These are phyloP conservation scores for Synergus japonicus DNA, from an alignment of 2,888 invertebrate genomes.

Conservation along the genomic window DNA sequence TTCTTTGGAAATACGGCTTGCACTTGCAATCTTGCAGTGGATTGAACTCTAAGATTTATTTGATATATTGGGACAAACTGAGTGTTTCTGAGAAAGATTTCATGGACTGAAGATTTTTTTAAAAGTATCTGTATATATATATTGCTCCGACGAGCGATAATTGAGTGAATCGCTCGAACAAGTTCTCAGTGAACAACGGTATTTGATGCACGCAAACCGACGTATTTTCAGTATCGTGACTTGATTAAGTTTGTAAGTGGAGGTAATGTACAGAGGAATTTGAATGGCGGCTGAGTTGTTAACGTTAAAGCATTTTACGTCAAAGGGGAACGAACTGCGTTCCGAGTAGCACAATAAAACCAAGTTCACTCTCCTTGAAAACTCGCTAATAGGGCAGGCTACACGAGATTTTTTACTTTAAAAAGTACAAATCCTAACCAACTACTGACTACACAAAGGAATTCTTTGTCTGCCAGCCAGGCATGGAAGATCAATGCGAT, in stretches of 20 bases:
- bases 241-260: constrained; percentile 31
- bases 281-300: constrained; percentile 54
- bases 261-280: constrained; percentile 56
- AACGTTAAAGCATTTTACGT: constrained; percentile 55
- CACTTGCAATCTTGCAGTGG: too few relatives aligned
- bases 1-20: too few relatives aligned
- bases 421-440: constrained; percentile 53
- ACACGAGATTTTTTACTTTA: constrained; percentile 60
- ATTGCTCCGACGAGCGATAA: constrained; percentile 11
- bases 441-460: constrained; percentile 59
- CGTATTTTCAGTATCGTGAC: constrained; percentile 19
- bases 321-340: constrained; percentile 59
- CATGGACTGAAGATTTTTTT: not conserved
- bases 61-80: not conserved
- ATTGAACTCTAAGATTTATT: too few relatives aligned
- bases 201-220: constrained; percentile 21
- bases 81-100: not conserved
- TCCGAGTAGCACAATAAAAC: constrained; percentile 62
- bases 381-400: constrained; percentile 65
- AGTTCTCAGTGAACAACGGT: not conserved
- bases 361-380: constrained; percentile 64
- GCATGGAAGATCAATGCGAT: constrained; percentile 40
- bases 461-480: constrained; percentile 60
- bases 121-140: not conserved
- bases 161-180: constrained; percentile 10